A percentile compares a stretch with the other conserved stretches of the same genome.
phyloP scores from a whole-genome alignment of 2,888 invertebrate species.

The Punctoribates punctum region DNA sequence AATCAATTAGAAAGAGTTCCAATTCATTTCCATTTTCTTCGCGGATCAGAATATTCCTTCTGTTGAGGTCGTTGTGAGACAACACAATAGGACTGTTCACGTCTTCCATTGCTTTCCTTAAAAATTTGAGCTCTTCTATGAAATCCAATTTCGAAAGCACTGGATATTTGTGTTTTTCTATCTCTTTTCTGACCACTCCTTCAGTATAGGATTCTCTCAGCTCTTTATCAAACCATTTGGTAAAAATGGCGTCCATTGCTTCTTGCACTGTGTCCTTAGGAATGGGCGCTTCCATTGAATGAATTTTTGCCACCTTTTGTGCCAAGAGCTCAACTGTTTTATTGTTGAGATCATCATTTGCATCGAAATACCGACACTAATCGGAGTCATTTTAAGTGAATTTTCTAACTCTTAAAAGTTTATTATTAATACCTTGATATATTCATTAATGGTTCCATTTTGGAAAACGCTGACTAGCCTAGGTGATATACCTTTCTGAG shows the following conservation, averaged over 20 bases:
- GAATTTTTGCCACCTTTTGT: conserved; percentile 14
- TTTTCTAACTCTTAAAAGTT: not conserved
- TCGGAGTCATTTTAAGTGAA: not conserved
- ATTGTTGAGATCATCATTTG: conserved; percentile 6
- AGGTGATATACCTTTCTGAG: conserved; percentile 3
- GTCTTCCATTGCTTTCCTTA: not conserved
- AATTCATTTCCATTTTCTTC: not conserved
- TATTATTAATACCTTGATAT: conserved; percentile 3
- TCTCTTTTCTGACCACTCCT: not conserved
- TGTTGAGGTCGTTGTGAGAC: conserved; percentile 39
- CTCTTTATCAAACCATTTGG: not conserved
- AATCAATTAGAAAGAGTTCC: conserved; percentile 23
- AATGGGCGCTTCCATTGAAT: conserved; percentile 23
- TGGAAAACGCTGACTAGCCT: conserved; percentile 14
- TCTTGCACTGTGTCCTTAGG: not conserved
- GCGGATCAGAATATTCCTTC: conserved; percentile 23
- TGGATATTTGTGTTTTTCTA: not conserved
- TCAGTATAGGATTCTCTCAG: not conserved
- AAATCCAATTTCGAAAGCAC: not conserved
- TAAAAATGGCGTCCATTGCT: not conserved
- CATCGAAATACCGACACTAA: conserved; percentile 13
- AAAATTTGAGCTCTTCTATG: not conserved
- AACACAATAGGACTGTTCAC: conserved; percentile 11
- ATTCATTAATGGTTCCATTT: conserved; percentile 33
- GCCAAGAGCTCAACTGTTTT: not conserved